Conservation (phyloP, 2,888 invertebrate genomes). For the Nephrotoma flavescens region DNA sequence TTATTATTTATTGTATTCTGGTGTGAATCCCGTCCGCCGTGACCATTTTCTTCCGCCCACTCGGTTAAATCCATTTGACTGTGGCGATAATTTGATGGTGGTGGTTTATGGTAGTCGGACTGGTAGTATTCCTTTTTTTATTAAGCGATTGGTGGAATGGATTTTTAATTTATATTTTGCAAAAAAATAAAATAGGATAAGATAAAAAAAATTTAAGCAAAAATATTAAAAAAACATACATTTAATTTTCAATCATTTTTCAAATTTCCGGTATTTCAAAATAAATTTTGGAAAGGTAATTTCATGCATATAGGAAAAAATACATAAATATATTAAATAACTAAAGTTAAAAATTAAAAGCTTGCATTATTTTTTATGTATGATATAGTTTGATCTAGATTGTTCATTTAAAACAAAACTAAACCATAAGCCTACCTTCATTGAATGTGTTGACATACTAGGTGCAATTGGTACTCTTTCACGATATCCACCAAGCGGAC, state of each 20-base stretch:
- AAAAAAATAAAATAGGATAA: neutral
- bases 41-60: conserved; percentile 25
- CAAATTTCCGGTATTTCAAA: neutral
- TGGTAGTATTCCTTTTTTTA: conserved; percentile 38
- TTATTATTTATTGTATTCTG: conserved; percentile 27
- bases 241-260: neutral
- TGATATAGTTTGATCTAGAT: neutral
- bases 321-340: neutral
- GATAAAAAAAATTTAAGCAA: neutral
- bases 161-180: neutral
- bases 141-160: neutral
- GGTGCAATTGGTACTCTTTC: conserved; percentile 44
- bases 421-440: conserved; percentile 39
- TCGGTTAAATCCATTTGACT: conserved; percentile 34
- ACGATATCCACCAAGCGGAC: conserved; percentile 26
- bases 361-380: neutral
- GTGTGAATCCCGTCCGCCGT: conserved; percentile 17
- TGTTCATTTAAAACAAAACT: neutral
- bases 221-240: neutral
- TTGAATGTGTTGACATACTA: conserved; percentile 55
- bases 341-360: neutral
- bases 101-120: conserved; percentile 30
- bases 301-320: neutral
- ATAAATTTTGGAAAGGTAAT: neutral
- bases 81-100: conserved; percentile 33